phyloP scores from a whole-genome alignment of 2,797 vertebrate genomes.

The Novumbra hubbsi region DNA sequence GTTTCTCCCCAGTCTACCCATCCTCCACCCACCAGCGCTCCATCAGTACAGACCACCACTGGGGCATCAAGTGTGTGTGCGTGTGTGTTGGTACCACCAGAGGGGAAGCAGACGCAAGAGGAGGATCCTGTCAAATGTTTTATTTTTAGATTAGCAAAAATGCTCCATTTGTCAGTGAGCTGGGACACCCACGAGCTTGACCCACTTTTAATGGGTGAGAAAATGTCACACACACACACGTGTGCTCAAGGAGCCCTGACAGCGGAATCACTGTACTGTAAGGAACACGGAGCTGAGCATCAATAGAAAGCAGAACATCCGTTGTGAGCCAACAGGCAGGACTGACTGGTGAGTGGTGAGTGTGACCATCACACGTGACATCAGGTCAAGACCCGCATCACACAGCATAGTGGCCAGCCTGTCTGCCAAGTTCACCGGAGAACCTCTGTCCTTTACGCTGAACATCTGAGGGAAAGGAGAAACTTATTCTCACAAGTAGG shows the following conservation, averaged over 20 bases:
- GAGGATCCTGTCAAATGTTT: conserved; percentile 66
- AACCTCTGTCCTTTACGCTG: not conserved
- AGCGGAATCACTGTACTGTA: conserved; percentile 2
- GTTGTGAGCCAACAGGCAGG: not conserved
- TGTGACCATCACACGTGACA: not conserved
- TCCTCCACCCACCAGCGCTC: not conserved
- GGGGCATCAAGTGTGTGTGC: conserved; percentile 1
- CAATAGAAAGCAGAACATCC: not conserved
- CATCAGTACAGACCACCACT: conserved; percentile 11
- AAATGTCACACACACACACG: not conserved
- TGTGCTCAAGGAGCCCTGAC: not conserved
- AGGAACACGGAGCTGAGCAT: not conserved
- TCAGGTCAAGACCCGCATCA: not conserved
- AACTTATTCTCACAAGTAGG: not conserved
- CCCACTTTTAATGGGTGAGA: conserved; percentile 30
- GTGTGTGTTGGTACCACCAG: conserved; percentile 41
- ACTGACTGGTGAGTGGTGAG: conserved; percentile 4
- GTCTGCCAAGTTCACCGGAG: not conserved
- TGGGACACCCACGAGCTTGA: conserved; percentile 54
- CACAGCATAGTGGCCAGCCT: not conserved
- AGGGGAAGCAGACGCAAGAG: conserved; percentile 52
- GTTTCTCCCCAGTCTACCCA: conserved; percentile 27
- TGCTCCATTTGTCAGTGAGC: conserved; percentile 56
- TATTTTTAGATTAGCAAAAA: conserved; percentile 71
- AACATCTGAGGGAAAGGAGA: not conserved